A percentile compares a stretch with the other conserved stretches of the same genome.
Evolutionary conservation across 1,140 invertebrate species (phyloP).

Genomic region (Drosophila willistoni): DNA sequence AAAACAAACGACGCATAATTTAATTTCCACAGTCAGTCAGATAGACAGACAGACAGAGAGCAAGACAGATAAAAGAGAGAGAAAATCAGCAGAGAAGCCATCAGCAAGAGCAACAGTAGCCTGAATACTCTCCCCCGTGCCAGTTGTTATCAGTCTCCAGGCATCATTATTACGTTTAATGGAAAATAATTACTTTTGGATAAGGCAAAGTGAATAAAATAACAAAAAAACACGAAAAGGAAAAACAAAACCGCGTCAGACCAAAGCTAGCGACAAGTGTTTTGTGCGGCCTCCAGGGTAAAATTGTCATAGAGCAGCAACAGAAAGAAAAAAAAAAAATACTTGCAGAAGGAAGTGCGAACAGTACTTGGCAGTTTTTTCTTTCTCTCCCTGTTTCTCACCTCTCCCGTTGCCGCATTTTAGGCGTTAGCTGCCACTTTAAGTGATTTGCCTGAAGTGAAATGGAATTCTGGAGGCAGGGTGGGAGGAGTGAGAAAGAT

Average conservation of each 20-base stretch:
- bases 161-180: conserved; percentile 79
- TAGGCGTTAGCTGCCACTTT: conserved; percentile 22
- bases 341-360: conserved; percentile 7
- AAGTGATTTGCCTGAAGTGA: conserved; percentile 45
- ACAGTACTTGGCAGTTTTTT: conserved; percentile 37
- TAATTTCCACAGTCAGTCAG: conserved; percentile 47
- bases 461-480: too few relatives aligned
- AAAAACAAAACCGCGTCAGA: background rate
- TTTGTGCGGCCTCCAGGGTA: conserved; percentile 24
- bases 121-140: conserved; percentile 1
- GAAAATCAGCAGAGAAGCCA: background rate
- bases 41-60: background rate
- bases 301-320: background rate
- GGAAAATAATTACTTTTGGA: conserved; percentile 82
- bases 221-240: conserved; percentile 50
- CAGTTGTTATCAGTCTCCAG: conserved; percentile 61
- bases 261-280: conserved; percentile 43
- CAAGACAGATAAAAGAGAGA: background rate
- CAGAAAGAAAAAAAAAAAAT: background rate
- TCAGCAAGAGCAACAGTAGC: conserved; percentile 20
- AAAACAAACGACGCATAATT: conserved; percentile 69
- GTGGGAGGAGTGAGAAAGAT: background rate
- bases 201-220: conserved; percentile 78
- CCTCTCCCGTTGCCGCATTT: background rate
- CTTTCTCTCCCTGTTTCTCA: background rate